phyloP scores from a whole-genome alignment of 2,797 vertebrate genomes.

The Jordanella pulchra region DNA sequence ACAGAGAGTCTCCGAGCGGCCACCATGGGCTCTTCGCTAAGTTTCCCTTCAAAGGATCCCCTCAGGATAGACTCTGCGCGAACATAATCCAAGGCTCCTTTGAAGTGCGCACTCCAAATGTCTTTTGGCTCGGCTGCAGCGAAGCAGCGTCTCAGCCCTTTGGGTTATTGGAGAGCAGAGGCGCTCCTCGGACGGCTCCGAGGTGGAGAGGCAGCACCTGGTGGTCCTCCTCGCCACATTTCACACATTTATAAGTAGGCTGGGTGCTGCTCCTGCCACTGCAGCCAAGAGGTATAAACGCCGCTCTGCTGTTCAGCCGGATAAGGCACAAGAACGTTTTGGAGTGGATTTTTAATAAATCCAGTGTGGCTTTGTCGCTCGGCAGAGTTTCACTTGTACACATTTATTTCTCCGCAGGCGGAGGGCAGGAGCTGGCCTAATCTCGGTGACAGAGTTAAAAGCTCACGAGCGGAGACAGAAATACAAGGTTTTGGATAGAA shows the following conservation, averaged over 20 bases:
- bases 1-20: constrained; percentile 62
- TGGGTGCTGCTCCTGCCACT: constrained; percentile 47
- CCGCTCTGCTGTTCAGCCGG: constrained; percentile 42
- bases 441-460: constrained; percentile 34
- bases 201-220: constrained; percentile 77
- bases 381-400: constrained; percentile 53
- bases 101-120: constrained; percentile 83
- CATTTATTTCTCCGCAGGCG: constrained; percentile 46
- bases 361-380: constrained; percentile 66
- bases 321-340: constrained; percentile 58
- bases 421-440: constrained; percentile 46
- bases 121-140: constrained; percentile 77
- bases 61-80: constrained; percentile 76
- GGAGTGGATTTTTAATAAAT: constrained; percentile 70
- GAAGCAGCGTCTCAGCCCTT: constrained; percentile 73
- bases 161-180: constrained; percentile 75
- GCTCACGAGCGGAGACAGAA: constrained; percentile 29
- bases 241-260: constrained; percentile 68
- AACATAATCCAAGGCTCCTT: constrained; percentile 81
- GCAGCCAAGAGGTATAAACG: constrained; percentile 64
- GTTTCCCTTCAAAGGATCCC: constrained; percentile 82
- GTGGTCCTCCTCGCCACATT: constrained; percentile 68
- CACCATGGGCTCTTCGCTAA: constrained; percentile 76
- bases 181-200: constrained; percentile 61
- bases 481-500: constrained; percentile 25